phyloP scores from a whole-genome alignment of 2,797 vertebrate species.

The Eidolon dupreanum region DNA sequence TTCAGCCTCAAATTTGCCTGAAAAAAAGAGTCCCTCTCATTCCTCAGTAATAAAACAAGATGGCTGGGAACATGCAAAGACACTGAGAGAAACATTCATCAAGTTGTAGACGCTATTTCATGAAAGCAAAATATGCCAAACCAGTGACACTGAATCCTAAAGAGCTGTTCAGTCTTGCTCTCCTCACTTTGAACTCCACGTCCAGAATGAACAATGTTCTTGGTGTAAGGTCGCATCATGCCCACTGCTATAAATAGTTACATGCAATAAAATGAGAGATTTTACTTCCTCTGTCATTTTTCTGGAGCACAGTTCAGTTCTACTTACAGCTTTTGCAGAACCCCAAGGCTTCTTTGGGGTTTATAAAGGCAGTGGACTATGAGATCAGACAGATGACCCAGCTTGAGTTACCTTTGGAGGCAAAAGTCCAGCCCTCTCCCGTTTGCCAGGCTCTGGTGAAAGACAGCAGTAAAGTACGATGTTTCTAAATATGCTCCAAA shows the following conservation, averaged over 20 bases:
- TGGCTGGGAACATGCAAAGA: conserved; percentile 7
- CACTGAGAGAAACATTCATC: conserved; percentile 53
- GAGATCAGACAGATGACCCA: background rate
- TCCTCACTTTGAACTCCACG: background rate
- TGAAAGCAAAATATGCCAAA: background rate
- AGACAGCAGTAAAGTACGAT: background rate
- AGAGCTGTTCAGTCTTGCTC: conserved; percentile 31
- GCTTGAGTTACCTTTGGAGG: background rate
- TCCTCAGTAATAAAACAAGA: conserved; percentile 31
- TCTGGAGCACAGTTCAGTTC: background rate
- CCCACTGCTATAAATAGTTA: background rate
- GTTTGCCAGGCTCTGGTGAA: background rate
- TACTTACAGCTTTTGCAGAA: background rate
- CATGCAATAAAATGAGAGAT: background rate
- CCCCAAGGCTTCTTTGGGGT: background rate
- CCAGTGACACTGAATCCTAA: background rate
- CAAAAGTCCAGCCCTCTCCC: background rate
- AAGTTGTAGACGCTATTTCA: background rate
- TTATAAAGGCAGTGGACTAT: background rate
- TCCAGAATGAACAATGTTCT: background rate
- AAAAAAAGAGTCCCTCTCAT: conserved; percentile 29
- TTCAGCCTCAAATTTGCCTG: conserved; percentile 58
- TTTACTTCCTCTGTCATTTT: background rate
- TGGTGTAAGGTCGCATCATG: background rate
- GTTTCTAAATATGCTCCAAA: background rate